These are phyloP conservation scores for Notarius lentiginosus DNA, from an alignment of 2,113 vertebrate genomes.

Conservation along the genomic window DNA sequence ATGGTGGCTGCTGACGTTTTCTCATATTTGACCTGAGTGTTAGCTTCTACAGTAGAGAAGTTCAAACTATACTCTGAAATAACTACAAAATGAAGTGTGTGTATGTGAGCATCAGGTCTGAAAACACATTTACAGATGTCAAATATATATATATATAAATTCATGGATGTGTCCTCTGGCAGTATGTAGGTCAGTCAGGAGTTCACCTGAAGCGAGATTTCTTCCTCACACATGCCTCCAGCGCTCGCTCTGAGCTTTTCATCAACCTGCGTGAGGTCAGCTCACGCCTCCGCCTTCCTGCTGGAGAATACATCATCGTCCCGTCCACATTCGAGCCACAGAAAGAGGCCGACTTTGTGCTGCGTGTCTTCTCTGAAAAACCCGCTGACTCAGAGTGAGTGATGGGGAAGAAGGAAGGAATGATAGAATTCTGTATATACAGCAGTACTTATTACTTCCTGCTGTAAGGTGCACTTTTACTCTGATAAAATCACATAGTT, in stretches of 20 bases:
- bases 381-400: slow-evolving; percentile 83
- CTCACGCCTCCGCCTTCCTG: slow-evolving; percentile 79
- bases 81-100: not conserved
- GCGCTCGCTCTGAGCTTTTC: slow-evolving; percentile 88
- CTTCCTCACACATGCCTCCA: slow-evolving; percentile 84
- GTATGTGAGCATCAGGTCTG: not conserved
- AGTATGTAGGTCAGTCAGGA: slow-evolving; percentile 73
- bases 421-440: not conserved
- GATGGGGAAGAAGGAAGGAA: not conserved
- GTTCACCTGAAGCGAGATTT: slow-evolving; percentile 89
- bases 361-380: slow-evolving; percentile 93
- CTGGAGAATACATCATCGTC: slow-evolving; percentile 89
- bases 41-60: not conserved
- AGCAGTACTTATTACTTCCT: not conserved
- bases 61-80: not conserved
- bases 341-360: slow-evolving; percentile 84
- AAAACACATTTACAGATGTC: not conserved
- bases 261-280: slow-evolving; percentile 95
- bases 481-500: not conserved
- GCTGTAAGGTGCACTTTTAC: not conserved
- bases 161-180: not conserved
- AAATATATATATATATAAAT: not conserved
- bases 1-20: not conserved
- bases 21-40: not conserved
- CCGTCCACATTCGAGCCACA: slow-evolving; percentile 94